Conservation (phyloP, 2,888 invertebrate genomes). For the Pristionchus mayeri region DNA sequence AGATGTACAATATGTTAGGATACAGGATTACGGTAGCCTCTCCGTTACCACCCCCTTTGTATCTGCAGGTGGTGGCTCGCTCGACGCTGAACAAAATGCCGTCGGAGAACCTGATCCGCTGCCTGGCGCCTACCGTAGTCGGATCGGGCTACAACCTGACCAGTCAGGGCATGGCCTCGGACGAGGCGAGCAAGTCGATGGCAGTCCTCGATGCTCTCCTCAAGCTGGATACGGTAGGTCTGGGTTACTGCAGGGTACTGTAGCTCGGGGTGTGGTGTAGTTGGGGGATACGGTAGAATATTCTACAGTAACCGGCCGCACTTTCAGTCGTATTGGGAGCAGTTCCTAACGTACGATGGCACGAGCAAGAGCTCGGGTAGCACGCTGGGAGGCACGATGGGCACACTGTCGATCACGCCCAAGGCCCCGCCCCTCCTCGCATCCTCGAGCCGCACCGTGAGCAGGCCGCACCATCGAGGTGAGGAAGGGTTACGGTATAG, state of each 20-base stretch:
- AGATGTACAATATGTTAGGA: background rate
- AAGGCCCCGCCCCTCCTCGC: slow-evolving; percentile 31
- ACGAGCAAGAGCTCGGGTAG: background rate
- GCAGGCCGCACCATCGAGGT: background rate
- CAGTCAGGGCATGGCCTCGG: slow-evolving; percentile 50
- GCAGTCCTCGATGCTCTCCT: slow-evolving; percentile 62
- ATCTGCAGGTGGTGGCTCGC: slow-evolving; percentile 55
- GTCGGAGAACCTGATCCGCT: slow-evolving; percentile 87
- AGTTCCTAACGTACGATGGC: slow-evolving; percentile 53
- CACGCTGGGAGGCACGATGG: background rate
- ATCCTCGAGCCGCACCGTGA: background rate
- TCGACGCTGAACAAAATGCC: slow-evolving; percentile 87
- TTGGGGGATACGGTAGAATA: slow-evolving; percentile 43
- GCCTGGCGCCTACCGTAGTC: slow-evolving; percentile 94
- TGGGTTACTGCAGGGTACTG: slow-evolving; percentile 12
- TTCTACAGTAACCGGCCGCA: background rate
- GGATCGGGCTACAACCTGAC: slow-evolving; percentile 79
- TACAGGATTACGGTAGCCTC: slow-evolving; percentile 94
- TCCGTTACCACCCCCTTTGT: slow-evolving; percentile 89
- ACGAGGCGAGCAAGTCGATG: slow-evolving; percentile 57
- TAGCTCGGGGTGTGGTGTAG: background rate
- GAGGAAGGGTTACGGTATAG: too few species aligned
- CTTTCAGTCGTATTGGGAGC: slow-evolving; percentile 62
- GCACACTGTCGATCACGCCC: slow-evolving; percentile 38
- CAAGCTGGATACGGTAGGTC: slow-evolving; percentile 57